Percentiles rank a stretch among this genome's conserved stretches.
Evolutionary conservation across 23 tunicate genomes (phyloP).

Genomic region (Diplosoma virens): DNA sequence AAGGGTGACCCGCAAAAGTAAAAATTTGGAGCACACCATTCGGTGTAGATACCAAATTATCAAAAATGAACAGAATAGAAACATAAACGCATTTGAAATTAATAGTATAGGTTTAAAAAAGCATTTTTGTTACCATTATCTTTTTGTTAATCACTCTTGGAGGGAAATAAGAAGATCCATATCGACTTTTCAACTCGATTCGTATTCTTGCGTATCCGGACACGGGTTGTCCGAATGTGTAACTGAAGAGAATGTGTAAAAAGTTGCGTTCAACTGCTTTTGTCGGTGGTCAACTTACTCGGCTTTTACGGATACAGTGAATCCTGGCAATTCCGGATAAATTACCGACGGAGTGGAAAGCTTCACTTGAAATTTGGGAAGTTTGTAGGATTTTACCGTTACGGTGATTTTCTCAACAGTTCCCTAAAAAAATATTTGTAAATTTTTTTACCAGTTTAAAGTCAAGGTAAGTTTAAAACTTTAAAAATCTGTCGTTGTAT

Average conservation of each 20-base stretch:
- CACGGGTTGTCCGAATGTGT: constrained; percentile 30
- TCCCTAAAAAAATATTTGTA: constrained; percentile 43
- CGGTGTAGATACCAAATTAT: too few species aligned
- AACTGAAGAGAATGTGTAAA: constrained; percentile 1
- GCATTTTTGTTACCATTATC: background rate
- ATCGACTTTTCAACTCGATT: background rate
- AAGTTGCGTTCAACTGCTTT: too few species aligned
- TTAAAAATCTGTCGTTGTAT: too few species aligned
- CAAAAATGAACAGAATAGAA: too few species aligned
- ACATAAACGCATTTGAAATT: too few species aligned
- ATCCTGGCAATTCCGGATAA: constrained; percentile 24
- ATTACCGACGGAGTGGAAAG: constrained; percentile 36
- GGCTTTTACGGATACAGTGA: constrained; percentile 19
- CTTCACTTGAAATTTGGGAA: constrained; percentile 83
- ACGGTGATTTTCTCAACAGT: constrained; percentile 22
- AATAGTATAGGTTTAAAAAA: too few species aligned
- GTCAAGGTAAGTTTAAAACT: too few species aligned
- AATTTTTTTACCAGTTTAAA: too few species aligned
- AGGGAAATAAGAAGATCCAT: background rate
- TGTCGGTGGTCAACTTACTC: background rate
- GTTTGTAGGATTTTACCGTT: constrained; percentile 53
- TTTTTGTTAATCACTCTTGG: background rate
- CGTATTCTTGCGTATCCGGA: constrained; percentile 7
- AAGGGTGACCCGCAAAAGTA: too few species aligned
- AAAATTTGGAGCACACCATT: too few species aligned